These are phyloP conservation scores for Gisinianus flammeolus DNA, from an alignment of 2,888 invertebrate genomes.

Conservation along the genomic window DNA sequence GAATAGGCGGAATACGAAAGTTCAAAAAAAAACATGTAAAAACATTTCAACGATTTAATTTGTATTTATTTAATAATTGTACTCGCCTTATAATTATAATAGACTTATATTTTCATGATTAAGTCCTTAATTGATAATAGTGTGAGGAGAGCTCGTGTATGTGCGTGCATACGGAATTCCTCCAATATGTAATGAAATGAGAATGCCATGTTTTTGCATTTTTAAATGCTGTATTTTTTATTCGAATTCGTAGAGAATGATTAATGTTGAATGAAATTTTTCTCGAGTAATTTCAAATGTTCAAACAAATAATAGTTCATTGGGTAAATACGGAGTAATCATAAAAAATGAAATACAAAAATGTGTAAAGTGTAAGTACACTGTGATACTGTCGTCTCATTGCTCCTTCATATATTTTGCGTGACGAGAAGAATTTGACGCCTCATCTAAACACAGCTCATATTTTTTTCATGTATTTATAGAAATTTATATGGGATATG, in stretches of 20 bases:
- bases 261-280: not conserved
- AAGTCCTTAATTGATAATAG: too few relatives aligned
- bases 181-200: too few relatives aligned
- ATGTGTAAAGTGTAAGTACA: not conserved
- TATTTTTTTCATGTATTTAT: too few relatives aligned
- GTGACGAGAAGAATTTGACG: not conserved
- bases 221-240: slow-evolving; percentile 9
- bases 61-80: too few relatives aligned
- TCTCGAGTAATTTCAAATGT: not conserved
- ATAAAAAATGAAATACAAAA: slow-evolving; percentile 2
- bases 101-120: too few relatives aligned
- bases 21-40: not conserved
- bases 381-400: not conserved
- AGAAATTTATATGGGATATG: too few relatives aligned
- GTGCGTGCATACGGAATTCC: too few relatives aligned
- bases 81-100: too few relatives aligned
- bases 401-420: not conserved
- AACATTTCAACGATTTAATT: too few relatives aligned
- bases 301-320: not conserved
- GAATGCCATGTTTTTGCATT: not conserved
- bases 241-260: not conserved
- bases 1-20: not conserved
- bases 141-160: too few relatives aligned
- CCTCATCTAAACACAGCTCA: not conserved
- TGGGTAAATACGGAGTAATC: slow-evolving; percentile 2